These are phyloP conservation scores for Nesidiocoris tenuis DNA, from an alignment of 2,888 invertebrate genomes.

Conservation along the genomic window DNA sequence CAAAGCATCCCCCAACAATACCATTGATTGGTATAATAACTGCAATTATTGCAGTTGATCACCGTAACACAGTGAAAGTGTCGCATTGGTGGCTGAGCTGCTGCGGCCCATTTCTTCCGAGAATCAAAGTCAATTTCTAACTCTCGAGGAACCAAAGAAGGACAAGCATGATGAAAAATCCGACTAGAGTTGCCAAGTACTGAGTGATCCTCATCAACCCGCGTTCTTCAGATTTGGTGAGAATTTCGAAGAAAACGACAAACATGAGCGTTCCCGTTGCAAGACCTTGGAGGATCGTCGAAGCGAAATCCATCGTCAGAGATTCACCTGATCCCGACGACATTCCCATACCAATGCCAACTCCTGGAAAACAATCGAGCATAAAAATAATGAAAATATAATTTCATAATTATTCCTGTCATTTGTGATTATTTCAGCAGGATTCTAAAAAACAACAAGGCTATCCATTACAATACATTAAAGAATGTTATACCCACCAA, in stretches of 20 bases:
- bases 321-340: conserved; percentile 56
- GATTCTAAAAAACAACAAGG: too few relatives aligned
- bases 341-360: conserved; percentile 61
- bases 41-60: too few relatives aligned
- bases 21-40: too few relatives aligned
- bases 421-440: too few relatives aligned
- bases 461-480: not conserved
- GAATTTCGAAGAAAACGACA: conserved; percentile 79
- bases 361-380: not conserved
- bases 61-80: too few relatives aligned
- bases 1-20: too few relatives aligned
- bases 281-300: conserved; percentile 65
- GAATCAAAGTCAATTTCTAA: not conserved
- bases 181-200: conserved; percentile 42
- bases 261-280: conserved; percentile 77
- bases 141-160: conserved; percentile 24
- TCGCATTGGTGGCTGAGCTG: too few relatives aligned
- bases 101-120: too few relatives aligned
- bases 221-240: conserved; percentile 52
- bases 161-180: conserved; percentile 44
- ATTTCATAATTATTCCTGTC: too few relatives aligned
- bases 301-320: conserved; percentile 44
- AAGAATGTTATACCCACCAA: conserved; percentile 8
- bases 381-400: too few relatives aligned
- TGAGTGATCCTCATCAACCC: conserved; percentile 24